A percentile compares a stretch with the other conserved stretches of the same genome.
These are phyloP conservation scores for Lordiphosa stackelbergi DNA, from an alignment of 1,140 invertebrate species.

Conservation along the genomic window DNA sequence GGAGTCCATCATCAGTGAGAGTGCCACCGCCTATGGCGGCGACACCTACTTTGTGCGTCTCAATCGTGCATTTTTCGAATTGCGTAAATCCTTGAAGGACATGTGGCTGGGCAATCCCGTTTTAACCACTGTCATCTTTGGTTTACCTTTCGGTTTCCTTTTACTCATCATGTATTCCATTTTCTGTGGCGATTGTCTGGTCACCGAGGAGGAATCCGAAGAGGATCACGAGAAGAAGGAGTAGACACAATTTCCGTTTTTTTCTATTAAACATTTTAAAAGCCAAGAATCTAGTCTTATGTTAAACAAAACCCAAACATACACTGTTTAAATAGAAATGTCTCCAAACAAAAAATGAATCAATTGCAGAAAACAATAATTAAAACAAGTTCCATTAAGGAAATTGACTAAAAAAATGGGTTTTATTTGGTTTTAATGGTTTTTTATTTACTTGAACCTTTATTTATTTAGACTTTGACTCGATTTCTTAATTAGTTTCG, in stretches of 20 bases:
- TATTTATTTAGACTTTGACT: too few relatives aligned
- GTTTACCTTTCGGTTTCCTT: conserved; percentile 92
- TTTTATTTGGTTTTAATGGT: too few relatives aligned
- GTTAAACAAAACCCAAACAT: conserved; percentile 12
- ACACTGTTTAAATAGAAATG: too few relatives aligned
- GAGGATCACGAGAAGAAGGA: conserved; percentile 79
- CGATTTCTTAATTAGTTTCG: too few relatives aligned
- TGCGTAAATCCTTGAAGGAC: conserved; percentile 83
- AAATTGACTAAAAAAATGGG: too few relatives aligned
- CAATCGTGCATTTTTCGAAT: conserved; percentile 88
- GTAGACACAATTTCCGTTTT: conserved; percentile 43
- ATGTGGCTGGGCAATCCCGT: conserved; percentile 96
- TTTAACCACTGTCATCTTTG: conserved; percentile 90
- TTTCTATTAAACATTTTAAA: conserved; percentile 7
- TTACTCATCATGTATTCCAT: conserved; percentile 96
- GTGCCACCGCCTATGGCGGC: conserved; percentile 88
- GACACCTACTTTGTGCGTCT: conserved; percentile 84
- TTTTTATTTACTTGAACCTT: too few relatives aligned
- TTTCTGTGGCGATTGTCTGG: conserved; percentile 95
- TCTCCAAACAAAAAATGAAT: too few relatives aligned
- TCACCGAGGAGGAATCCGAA: conserved; percentile 90
- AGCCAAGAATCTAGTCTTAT: conserved; percentile 40
- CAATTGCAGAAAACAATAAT: too few relatives aligned
- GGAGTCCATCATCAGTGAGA: conserved; percentile 85
- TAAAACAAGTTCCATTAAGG: too few relatives aligned